Conservation (phyloP, 23 tunicate genomes). For the Ciona savignyi region DNA sequence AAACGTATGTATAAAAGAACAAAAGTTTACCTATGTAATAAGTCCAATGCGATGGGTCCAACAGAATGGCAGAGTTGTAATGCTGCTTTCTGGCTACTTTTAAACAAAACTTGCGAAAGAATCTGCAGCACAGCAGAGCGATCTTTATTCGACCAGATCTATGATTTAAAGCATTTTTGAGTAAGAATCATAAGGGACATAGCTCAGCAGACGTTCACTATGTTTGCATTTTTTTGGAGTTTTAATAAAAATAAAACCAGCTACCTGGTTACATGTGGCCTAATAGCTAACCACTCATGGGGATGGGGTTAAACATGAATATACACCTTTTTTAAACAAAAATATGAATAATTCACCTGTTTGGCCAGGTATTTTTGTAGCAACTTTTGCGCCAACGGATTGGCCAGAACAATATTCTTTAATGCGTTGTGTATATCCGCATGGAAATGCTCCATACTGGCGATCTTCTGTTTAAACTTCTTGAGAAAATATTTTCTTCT, state of each 20-base stretch:
- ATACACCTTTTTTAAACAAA: too few species aligned
- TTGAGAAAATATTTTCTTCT: too few species aligned
- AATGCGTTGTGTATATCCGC: conserved; percentile 8
- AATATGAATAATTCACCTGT: too few species aligned
- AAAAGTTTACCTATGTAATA: conserved; percentile 23
- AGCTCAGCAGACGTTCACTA: too few species aligned
- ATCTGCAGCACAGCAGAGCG: conserved; percentile 2
- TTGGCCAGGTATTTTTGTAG: conserved; percentile 8
- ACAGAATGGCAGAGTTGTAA: conserved; percentile 6
- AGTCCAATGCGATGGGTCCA: conserved; percentile 41
- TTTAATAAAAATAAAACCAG: too few species aligned
- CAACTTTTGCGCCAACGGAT: not conserved
- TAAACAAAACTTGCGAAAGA: conserved; percentile 6
- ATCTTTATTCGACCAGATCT: conserved; percentile 24
- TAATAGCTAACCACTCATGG: too few species aligned
- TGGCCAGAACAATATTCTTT: not conserved
- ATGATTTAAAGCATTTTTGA: not conserved
- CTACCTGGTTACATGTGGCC: too few species aligned
- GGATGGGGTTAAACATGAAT: too few species aligned
- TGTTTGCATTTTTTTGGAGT: too few species aligned
- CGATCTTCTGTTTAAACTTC: too few species aligned
- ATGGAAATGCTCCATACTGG: conserved; percentile 16
- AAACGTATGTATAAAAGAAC: too few species aligned
- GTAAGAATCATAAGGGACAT: too few species aligned
- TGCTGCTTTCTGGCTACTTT: not conserved